phyloP scores from a whole-genome alignment of 2,888 invertebrate species.

The Adineta ricciae region DNA sequence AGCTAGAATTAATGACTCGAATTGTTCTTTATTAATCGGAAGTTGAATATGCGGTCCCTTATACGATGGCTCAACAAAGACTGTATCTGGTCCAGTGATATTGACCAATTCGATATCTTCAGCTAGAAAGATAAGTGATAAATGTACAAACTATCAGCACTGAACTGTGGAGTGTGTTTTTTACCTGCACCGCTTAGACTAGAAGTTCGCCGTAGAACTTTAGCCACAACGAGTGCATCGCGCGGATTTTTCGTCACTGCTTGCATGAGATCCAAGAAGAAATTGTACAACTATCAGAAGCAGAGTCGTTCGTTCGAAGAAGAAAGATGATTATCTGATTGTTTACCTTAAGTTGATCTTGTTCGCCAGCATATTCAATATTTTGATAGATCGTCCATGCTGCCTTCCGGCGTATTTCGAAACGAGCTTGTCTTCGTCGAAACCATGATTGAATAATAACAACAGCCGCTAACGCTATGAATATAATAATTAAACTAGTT shows the following conservation, averaged over 20 bases:
- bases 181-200: background rate
- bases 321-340: background rate
- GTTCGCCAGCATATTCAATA: constrained; percentile 85
- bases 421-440: constrained; percentile 71
- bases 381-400: constrained; percentile 88
- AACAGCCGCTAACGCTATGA: constrained; percentile 55
- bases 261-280: background rate
- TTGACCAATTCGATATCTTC: background rate
- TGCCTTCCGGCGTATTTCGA: constrained; percentile 76
- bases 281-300: background rate
- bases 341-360: constrained; percentile 77
- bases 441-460: constrained; percentile 89
- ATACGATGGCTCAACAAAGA: background rate
- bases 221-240: background rate
- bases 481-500: background rate
- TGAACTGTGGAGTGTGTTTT: too few species aligned
- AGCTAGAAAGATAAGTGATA: background rate
- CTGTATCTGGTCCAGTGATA: background rate
- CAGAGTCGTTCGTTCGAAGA: background rate
- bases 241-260: background rate
- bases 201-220: background rate
- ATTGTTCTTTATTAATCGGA: background rate
- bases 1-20: background rate
- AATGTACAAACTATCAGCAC: background rate
- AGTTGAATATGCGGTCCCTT: background rate